Evolutionary conservation across 2,797 vertebrate genomes (phyloP).

Genomic region (Typhlichthys eigenmanni): DNA sequence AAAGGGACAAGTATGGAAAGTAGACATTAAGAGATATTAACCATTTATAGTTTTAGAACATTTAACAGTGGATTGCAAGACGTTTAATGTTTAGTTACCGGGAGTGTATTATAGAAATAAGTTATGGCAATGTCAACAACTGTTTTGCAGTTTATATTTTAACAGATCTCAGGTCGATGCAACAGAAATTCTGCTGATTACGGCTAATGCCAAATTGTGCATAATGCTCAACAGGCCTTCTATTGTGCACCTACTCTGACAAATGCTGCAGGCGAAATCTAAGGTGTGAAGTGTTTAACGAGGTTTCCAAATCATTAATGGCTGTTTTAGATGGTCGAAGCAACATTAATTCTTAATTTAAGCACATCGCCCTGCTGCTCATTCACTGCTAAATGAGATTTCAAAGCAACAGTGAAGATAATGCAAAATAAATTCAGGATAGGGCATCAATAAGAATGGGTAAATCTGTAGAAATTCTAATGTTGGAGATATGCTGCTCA

Average conservation of each 20-base stretch:
- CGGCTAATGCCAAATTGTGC: too few relatives aligned
- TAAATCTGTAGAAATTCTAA: slow-evolving; percentile 3
- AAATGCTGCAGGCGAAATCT: background rate
- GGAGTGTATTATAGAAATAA: too few relatives aligned
- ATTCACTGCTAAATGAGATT: background rate
- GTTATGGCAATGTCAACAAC: too few relatives aligned
- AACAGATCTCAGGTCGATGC: too few relatives aligned
- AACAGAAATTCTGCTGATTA: too few relatives aligned
- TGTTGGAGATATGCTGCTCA: slow-evolving; percentile 5
- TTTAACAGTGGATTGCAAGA: background rate
- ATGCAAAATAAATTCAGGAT: too few relatives aligned
- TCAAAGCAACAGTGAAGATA: background rate
- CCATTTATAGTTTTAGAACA: background rate
- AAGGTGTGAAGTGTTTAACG: background rate
- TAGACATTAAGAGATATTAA: background rate
- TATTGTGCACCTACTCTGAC: too few relatives aligned
- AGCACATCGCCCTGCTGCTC: background rate
- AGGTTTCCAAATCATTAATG: slow-evolving; percentile 4
- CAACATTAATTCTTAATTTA: background rate
- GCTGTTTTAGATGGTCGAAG: background rate
- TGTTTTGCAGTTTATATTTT: too few relatives aligned
- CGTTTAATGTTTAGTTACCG: too few relatives aligned
- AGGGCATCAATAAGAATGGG: background rate
- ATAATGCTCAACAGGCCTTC: too few relatives aligned
- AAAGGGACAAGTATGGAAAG: too few relatives aligned